phyloP scores from a whole-genome alignment of 53 echinoderm and acorn worm genomes.

The Luidia sarsii region DNA sequence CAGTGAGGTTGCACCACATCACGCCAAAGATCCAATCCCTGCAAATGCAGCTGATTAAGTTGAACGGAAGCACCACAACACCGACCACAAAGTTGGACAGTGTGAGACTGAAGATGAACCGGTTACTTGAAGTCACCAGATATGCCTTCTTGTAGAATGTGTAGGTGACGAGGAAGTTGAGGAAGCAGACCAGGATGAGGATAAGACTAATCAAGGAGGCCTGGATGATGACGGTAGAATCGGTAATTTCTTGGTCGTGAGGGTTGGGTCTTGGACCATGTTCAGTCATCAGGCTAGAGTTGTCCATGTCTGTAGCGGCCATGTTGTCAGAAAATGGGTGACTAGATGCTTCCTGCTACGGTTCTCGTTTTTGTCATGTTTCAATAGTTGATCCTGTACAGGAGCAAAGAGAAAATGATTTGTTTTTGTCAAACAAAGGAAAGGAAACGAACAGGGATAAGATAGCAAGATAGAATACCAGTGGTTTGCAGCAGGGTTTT shows the following conservation, averaged over 20 bases:
- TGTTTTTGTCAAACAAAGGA: no score
- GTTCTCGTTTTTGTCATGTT: no score
- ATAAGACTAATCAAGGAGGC: constrained; percentile 69
- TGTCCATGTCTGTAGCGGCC: no score
- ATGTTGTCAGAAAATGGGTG: no score
- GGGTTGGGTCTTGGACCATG: background rate
- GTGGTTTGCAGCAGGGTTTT: no score
- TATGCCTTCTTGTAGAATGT: constrained; percentile 76
- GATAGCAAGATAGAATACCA: no score
- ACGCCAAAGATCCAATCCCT: constrained; percentile 84
- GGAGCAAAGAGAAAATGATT: no score
- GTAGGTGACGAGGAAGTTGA: constrained; percentile 76
- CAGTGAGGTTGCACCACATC: constrained; percentile 77
- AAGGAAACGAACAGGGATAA: no score
- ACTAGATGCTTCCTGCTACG: no score
- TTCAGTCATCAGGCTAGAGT: background rate
- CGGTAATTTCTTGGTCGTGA: background rate
- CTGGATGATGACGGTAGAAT: constrained; percentile 18
- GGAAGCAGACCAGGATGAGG: constrained; percentile 56
- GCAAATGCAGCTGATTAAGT: constrained; percentile 64
- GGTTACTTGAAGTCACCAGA: constrained; percentile 82
- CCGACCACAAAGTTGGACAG: constrained; percentile 73
- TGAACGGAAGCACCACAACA: constrained; percentile 75
- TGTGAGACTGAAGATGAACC: constrained; percentile 77
- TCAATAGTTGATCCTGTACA: no score